phyloP scores from a whole-genome alignment of 2,797 vertebrate species.

The Delichon dasypus region DNA sequence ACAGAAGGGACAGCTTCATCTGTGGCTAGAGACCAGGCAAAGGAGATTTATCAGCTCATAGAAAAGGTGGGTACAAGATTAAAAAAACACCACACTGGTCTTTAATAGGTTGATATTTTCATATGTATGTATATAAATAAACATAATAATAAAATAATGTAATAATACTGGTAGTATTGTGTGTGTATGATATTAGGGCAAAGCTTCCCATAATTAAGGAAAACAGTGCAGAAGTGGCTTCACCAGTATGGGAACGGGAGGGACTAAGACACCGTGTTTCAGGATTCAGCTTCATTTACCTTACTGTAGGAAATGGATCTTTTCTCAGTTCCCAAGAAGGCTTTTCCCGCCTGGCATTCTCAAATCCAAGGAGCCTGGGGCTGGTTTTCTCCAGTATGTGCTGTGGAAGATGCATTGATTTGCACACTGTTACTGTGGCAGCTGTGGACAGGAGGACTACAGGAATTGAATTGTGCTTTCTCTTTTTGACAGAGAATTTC shows the following conservation, averaged over 20 bases:
- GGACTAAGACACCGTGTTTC: rapidly evolving
- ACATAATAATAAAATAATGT: neutral
- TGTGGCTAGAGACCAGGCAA: neutral
- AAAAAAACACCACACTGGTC: neutral
- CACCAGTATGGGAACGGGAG: rapidly evolving
- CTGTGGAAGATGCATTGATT: neutral
- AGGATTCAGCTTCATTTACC: neutral
- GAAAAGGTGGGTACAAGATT: neutral
- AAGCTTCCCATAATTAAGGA: neutral
- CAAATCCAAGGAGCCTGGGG: neutral
- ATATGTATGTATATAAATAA: neutral
- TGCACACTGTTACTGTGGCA: neutral
- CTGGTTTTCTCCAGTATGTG: neutral
- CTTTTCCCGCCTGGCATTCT: neutral
- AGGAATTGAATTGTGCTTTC: neutral
- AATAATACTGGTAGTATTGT: neutral
- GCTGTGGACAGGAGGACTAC: neutral
- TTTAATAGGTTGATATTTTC: neutral
- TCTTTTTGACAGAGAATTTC: neutral
- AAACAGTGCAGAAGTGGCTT: neutral
- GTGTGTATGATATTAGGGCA: neutral
- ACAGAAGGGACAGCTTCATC: neutral
- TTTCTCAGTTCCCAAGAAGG: neutral
- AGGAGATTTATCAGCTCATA: neutral
- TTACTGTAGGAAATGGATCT: neutral